Evolutionary conservation across 2,888 invertebrate genomes (phyloP).

Genomic region (Priocnemis perturbator): DNA sequence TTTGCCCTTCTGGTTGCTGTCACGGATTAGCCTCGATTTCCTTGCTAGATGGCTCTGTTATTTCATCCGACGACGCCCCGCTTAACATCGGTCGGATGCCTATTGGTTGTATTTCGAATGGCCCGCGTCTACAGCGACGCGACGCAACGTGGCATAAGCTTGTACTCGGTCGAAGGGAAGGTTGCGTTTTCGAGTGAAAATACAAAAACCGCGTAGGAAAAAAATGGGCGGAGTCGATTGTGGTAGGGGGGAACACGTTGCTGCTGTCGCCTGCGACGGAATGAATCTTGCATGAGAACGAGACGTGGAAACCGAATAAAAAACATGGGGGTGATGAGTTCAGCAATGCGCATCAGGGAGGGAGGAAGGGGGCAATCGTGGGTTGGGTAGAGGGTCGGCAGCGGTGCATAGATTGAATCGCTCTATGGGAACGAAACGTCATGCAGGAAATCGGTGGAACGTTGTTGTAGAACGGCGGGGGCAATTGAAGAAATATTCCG

Average conservation of each 20-base stretch:
- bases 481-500: conserved; percentile 12
- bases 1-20: too few relatives aligned
- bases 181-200: too few relatives aligned
- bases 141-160: too few relatives aligned
- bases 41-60: too few relatives aligned
- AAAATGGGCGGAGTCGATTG: background rate
- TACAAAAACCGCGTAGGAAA: background rate
- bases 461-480: conserved; percentile 11
- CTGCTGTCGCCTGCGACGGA: conserved; percentile 1
- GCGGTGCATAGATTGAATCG: conserved; percentile 58
- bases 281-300: conserved; percentile 22
- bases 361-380: conserved; percentile 36
- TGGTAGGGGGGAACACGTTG: background rate
- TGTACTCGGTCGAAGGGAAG: too few relatives aligned
- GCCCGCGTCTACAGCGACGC: too few relatives aligned
- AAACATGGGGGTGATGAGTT: conserved; percentile 41
- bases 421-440: conserved; percentile 54
- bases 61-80: too few relatives aligned
- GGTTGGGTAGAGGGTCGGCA: conserved; percentile 45
- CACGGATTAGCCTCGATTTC: too few relatives aligned
- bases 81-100: too few relatives aligned
- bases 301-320: conserved; percentile 25
- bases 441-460: conserved; percentile 49
- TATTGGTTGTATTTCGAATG: too few relatives aligned
- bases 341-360: conserved; percentile 35